phyloP scores from a whole-genome alignment of 92 coral and sea anemone species.

The Epizoanthus fatuus region DNA sequence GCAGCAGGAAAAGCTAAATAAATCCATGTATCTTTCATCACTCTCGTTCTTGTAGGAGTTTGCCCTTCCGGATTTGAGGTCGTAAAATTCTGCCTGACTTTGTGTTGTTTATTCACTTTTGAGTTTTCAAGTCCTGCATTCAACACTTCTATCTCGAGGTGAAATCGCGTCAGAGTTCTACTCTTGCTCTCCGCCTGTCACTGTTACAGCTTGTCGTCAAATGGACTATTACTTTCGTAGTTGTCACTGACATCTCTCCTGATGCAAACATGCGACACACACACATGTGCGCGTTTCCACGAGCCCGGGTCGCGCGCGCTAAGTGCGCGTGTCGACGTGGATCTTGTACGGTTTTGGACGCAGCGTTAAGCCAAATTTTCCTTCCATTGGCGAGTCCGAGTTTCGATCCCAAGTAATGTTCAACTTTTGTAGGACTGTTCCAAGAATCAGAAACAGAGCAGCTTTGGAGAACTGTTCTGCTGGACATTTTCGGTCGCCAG shows the following conservation, averaged over 20 bases:
- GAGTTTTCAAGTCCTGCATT: too few species aligned
- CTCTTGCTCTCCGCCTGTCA: too few species aligned
- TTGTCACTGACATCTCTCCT: not conserved
- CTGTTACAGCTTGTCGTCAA: too few species aligned
- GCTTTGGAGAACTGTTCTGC: constrained; percentile 92
- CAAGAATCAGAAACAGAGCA: constrained; percentile 85
- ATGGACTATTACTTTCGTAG: too few species aligned
- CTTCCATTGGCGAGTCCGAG: constrained; percentile 83
- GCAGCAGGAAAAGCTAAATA: too few species aligned
- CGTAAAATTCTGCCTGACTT: not conserved
- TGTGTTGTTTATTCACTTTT: not conserved
- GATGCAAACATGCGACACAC: not conserved
- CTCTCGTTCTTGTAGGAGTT: not conserved
- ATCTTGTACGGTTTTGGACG: constrained; percentile 87
- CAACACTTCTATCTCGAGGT: too few species aligned
- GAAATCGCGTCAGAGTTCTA: too few species aligned
- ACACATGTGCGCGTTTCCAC: not conserved
- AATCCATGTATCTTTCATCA: not conserved
- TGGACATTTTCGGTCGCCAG: constrained; percentile 96
- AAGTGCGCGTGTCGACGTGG: constrained; percentile 49
- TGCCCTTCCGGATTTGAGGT: not conserved
- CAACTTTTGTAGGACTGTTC: constrained; percentile 87
- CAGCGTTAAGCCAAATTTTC: constrained; percentile 88
- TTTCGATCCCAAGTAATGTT: constrained; percentile 64
- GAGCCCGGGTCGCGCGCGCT: not conserved